phyloP scores from a whole-genome alignment of 2,797 vertebrate genomes.

The Rhinophrynus dorsalis region DNA sequence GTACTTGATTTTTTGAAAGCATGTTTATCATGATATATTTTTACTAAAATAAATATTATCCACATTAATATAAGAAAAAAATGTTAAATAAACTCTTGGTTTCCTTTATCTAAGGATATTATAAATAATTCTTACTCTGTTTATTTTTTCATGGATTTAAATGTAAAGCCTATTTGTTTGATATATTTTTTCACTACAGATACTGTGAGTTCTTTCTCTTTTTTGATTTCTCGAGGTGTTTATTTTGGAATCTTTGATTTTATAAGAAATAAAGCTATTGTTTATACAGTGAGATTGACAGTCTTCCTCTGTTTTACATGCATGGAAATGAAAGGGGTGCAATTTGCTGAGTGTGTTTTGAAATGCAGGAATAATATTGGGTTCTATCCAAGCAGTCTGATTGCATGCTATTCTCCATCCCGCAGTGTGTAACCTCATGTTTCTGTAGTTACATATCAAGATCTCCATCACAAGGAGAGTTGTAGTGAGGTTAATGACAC shows the following conservation, averaged over 20 bases:
- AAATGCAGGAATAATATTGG: constrained; percentile 30
- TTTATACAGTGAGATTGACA: constrained; percentile 43
- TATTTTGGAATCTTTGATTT: constrained; percentile 13
- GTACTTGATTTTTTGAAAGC: too few relatives aligned
- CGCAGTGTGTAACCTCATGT: not conserved
- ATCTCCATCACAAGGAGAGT: not conserved
- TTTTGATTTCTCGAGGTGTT: not conserved
- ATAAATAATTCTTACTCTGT: not conserved
- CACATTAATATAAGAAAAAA: too few relatives aligned
- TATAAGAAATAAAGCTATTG: constrained; percentile 30
- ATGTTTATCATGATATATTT: too few relatives aligned
- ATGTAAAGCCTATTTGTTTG: not conserved
- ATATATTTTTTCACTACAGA: not conserved
- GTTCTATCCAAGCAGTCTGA: constrained; percentile 4
- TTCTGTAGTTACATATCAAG: not conserved
- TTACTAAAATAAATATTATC: too few relatives aligned
- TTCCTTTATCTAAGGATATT: not conserved
- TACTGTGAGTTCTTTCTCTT: not conserved
- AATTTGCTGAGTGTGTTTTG: constrained; percentile 34
- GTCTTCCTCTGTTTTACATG: constrained; percentile 37
- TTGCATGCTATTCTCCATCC: not conserved
- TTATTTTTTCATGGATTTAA: not conserved
- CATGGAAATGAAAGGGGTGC: constrained; percentile 38
- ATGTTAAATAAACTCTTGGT: not conserved
- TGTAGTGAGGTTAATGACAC: constrained; percentile 35